Base-by-base conservation (phyloP, 1,140 invertebrate species). In the Lordiphosa stackelbergi region DNA sequence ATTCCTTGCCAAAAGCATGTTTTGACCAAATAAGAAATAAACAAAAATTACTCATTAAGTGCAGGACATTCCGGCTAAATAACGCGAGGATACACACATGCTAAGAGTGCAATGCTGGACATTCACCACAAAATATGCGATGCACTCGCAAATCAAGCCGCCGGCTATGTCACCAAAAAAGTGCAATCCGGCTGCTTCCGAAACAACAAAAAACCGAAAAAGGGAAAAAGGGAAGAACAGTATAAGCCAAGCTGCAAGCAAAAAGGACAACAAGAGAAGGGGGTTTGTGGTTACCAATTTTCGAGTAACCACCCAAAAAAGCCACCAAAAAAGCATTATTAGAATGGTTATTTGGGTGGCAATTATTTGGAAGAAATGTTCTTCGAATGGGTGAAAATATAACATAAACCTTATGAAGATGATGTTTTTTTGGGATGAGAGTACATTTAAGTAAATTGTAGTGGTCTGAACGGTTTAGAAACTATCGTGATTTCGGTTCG, bases 91-190 rank as follows among this genome's bases (percentile, higher is more conserved):
- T 11, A 34, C 48, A 42, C 45, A 35, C 51, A 37, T 53, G 51
- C 36, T 37, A 53, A 35, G 62, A 56, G 34, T 55, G 69, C 65
- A 70, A 42, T 66, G 63, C 57, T 31, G 35, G 41, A 12, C 56
- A 45, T 16, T 36, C 66, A 40, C 73, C 78, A 65, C 68, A 77
- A 81, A 84, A 66, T 77, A 79, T 85, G 84, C 84, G 64, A 71
- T 85, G 84, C 84, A 84, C 68, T 86, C 78, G 65, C 84, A 84
- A 86, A 86, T 86, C 63, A 79, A 78, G 79, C 64, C 68, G 66
- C 61, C 60, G 84, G 84, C 60, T 36, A 51, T 60, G 47, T 48
- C 72, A 61, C 71, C 48, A 57, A 71, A 79, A 31, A 81, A 83
- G 38, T 79, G 74, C 74, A 79, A 62, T 73, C 12, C 38, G 59